Conservation (phyloP, 2,797 vertebrate species). For the Mus minutoides region DNA sequence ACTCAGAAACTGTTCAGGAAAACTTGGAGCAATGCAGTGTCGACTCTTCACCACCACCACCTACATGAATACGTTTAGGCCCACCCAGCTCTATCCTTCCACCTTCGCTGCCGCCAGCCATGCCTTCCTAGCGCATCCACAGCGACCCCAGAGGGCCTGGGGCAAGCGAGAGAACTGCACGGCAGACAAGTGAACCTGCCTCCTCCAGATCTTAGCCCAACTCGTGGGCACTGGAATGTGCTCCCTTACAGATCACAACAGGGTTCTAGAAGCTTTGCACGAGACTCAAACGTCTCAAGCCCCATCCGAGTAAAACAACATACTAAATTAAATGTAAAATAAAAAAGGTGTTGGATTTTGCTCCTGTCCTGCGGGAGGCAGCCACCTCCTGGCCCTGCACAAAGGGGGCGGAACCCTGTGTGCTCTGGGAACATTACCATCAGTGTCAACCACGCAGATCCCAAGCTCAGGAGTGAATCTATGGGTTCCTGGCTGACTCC, state of each 20-base stretch:
- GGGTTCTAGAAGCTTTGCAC: background rate
- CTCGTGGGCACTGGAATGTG: background rate
- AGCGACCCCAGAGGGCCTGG: background rate
- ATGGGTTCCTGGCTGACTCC: background rate
- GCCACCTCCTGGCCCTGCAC: background rate
- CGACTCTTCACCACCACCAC: background rate
- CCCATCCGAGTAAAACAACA: background rate
- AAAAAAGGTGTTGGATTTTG: background rate
- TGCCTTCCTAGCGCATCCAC: background rate
- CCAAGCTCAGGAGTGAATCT: background rate
- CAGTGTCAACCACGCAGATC: background rate
- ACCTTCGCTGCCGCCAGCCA: background rate
- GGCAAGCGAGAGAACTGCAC: background rate
- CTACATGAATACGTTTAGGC: background rate
- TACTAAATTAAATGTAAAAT: background rate
- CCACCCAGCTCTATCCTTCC: background rate
- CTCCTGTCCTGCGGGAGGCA: background rate
- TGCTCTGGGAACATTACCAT: background rate
- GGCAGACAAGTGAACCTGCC: background rate
- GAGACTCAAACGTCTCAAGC: background rate
- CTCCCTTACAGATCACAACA: conserved; percentile 60
- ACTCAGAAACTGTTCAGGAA: background rate
- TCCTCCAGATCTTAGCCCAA: background rate
- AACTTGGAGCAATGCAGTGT: background rate
- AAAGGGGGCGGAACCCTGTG: background rate